phyloP scores from a whole-genome alignment of 2,888 invertebrate species.

The Brassicogethes aeneus region DNA sequence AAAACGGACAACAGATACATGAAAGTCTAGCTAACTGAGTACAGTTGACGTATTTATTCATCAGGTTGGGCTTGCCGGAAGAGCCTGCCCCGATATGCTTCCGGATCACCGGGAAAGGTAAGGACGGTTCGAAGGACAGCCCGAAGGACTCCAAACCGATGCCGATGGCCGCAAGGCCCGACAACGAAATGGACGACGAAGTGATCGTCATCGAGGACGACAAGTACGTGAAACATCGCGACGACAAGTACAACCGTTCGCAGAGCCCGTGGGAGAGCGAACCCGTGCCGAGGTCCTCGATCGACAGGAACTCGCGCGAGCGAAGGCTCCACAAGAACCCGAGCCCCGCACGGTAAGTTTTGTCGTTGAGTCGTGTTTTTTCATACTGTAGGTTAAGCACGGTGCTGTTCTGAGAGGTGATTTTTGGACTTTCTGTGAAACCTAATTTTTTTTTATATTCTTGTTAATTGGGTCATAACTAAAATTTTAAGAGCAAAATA shows the following conservation, averaged over 20 bases:
- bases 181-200: slow-evolving; percentile 33
- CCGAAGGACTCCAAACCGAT: slow-evolving; percentile 21
- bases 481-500: too few species aligned
- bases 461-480: too few species aligned
- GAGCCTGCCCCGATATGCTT: slow-evolving; percentile 37
- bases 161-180: slow-evolving; percentile 33
- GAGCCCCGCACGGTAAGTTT: too few species aligned
- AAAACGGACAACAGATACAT: too few species aligned
- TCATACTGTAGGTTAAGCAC: too few species aligned
- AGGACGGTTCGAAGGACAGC: slow-evolving; percentile 3
- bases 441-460: too few species aligned
- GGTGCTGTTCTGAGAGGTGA: too few species aligned
- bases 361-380: too few species aligned
- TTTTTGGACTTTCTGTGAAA: too few species aligned
- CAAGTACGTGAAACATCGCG: slow-evolving; percentile 11
- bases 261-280: slow-evolving; percentile 39
- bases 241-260: slow-evolving; percentile 22
- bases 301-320: slow-evolving; percentile 4
- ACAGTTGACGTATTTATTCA: too few species aligned
- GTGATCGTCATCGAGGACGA: slow-evolving; percentile 31
- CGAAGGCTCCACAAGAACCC: slow-evolving; percentile 8
- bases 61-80: slow-evolving; percentile 29
- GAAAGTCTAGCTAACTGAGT: too few species aligned
- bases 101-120: slow-evolving; percentile 26
- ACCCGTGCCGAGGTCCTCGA: slow-evolving; percentile 9